Base-by-base conservation (phyloP, 2,888 invertebrate genomes). In the Lathronympha strigana region DNA sequence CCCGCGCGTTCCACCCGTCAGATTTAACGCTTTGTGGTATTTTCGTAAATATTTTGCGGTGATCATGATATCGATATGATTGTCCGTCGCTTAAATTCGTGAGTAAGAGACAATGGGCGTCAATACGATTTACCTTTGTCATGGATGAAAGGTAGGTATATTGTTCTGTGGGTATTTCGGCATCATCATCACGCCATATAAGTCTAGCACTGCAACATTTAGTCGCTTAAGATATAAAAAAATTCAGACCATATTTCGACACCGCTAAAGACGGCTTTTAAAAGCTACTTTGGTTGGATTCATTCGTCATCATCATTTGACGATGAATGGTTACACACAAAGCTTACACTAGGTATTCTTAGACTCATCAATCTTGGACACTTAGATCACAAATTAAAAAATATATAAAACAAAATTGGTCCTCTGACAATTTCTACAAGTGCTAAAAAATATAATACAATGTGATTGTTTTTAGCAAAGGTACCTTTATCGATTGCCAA, bases 21-120 rank as follows among this genome's bases (percentile, higher is more conserved):
- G 67, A 69, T 70, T 66, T 69, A 68, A 66, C 72, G 70, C 80
- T 82, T 81, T 81, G 76, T 77, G 70, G 76, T 73, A 79, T 79
- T 82, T 85, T 80, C 73, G 85, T 88, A 87, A 89, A 90, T 87
- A 89, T 89, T 89, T 89, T 83, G 87, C 86, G 82, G 78, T 83
- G 78, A 80, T 77, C 72, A 74, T 69, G 68, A 73, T 73, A 73
- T 71, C 64, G 68, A 79, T 76, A 67, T n/a, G 19, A 55, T 54
- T 51, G 58, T 77, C 73, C 73, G 70, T 72, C 66, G 64, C 54
- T 67, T 73, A 70, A 69, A 76, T 72, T 87, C 86, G 85, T 86
- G 85, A 84, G 78, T 78, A 77, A 67, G 50, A 64, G 61, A 67
- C 76, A 84, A 85, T 84, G 79, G 73, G 54, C 77, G 76, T 76